Evolutionary conservation across 2,888 invertebrate species (phyloP).

Genomic region (Pardosa pseudoannulata): DNA sequence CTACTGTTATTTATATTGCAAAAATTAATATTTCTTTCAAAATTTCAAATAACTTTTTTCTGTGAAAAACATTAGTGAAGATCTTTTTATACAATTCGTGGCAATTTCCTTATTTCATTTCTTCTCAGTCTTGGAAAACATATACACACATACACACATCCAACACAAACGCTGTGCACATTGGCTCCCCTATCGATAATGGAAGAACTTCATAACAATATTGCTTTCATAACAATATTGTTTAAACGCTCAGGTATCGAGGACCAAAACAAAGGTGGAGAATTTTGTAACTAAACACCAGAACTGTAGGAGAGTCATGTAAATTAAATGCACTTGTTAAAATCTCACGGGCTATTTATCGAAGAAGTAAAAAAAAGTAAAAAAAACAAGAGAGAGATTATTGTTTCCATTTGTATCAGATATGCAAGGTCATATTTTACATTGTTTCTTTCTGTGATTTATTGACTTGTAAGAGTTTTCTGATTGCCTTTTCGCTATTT

Average conservation of each 20-base stretch:
- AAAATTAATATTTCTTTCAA: too few relatives aligned
- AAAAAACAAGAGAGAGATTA: conserved; percentile 19
- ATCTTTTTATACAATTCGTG: too few relatives aligned
- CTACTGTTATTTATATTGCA: too few relatives aligned
- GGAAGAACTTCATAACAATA: background rate
- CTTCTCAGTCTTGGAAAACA: too few relatives aligned
- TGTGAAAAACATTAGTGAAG: too few relatives aligned
- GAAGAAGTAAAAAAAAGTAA: background rate
- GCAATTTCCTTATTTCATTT: too few relatives aligned
- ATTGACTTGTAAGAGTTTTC: background rate
- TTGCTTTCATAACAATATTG: conserved; percentile 16
- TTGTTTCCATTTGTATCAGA: conserved; percentile 39
- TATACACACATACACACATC: too few relatives aligned
- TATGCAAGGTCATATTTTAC: conserved; percentile 25
- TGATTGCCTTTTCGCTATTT: background rate
- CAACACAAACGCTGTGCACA: background rate
- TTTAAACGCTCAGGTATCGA: conserved; percentile 64
- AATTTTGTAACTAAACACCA: conserved; percentile 46
- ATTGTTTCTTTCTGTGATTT: conserved; percentile 22
- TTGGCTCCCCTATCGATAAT: background rate
- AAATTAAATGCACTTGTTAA: conserved; percentile 70
- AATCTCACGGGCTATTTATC: conserved; percentile 61
- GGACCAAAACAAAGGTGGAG: conserved; percentile 48
- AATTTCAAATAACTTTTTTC: too few relatives aligned
- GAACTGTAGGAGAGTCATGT: conserved; percentile 48